phyloP scores from a whole-genome alignment of 2,888 invertebrate genomes.

The Heliconius erato region DNA sequence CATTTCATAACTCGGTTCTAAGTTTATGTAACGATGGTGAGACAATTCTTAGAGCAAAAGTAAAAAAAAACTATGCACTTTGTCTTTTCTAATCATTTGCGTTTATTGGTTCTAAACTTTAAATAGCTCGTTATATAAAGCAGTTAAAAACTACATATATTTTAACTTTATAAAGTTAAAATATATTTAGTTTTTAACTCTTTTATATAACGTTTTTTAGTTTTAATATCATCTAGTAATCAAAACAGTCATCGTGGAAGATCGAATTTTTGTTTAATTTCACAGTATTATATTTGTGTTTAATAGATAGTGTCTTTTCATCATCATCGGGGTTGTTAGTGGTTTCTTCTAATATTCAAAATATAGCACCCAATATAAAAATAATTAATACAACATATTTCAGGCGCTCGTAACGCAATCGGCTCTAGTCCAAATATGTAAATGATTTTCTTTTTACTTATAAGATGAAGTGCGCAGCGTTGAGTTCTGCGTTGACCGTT shows the following conservation, averaged over 20 bases:
- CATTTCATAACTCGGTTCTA: background rate
- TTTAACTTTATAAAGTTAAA: background rate
- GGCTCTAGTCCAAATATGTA: background rate
- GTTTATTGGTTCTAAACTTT: background rate
- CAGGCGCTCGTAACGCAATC: too few species aligned
- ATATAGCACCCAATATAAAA: background rate
- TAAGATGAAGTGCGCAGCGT: background rate
- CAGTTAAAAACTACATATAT: too few species aligned
- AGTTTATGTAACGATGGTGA: conserved; percentile 10
- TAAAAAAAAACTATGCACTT: background rate
- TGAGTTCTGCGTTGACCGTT: background rate
- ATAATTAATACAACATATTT: too few species aligned
- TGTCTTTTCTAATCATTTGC: background rate
- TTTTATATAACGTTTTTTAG: too few species aligned
- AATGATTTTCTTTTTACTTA: background rate
- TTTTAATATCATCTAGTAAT: too few species aligned
- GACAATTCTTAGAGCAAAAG: conserved; percentile 7
- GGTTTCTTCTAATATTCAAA: background rate
- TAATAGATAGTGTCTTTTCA: background rate
- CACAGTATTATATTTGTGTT: background rate
- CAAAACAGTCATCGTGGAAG: background rate
- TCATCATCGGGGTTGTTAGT: background rate
- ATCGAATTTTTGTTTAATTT: background rate
- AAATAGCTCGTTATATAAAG: background rate
- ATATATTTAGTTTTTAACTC: too few species aligned